These are phyloP conservation scores for Machimus atricapillus DNA, from an alignment of 2,888 invertebrate genomes.

Conservation along the genomic window DNA sequence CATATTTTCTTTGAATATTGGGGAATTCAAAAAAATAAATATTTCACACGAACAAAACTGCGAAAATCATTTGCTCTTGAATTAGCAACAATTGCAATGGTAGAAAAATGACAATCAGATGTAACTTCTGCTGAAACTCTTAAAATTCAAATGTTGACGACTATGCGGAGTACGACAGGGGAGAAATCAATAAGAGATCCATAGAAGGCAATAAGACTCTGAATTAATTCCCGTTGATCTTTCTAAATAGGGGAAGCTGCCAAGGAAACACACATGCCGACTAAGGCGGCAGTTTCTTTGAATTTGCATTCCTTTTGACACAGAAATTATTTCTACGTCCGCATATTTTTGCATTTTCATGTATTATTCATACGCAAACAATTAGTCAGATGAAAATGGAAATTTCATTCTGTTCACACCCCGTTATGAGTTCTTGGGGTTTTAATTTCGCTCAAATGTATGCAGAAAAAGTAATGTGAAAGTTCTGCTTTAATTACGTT, in stretches of 20 bases:
- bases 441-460: constrained; percentile 27
- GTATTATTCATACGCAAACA: constrained; percentile 37
- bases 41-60: background rate
- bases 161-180: background rate
- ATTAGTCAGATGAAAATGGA: constrained; percentile 32
- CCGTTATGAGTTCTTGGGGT: constrained; percentile 19
- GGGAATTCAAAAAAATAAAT: background rate
- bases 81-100: background rate
- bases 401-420: constrained; percentile 27
- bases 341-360: constrained; percentile 39
- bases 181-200: background rate
- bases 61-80: background rate
- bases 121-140: background rate
- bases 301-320: constrained; percentile 23
- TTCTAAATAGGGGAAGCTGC: background rate
- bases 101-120: background rate
- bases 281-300: constrained; percentile 12
- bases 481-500: constrained; percentile 32
- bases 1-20: background rate
- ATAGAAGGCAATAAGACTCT: background rate
- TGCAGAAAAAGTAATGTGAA: constrained; percentile 26
- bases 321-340: constrained; percentile 8
- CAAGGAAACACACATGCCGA: background rate
- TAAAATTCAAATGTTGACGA: background rate
- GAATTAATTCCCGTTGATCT: background rate